These are phyloP conservation scores for Struthio camelus DNA, from an alignment of 2,113 vertebrate genomes.

Conservation along the genomic window DNA sequence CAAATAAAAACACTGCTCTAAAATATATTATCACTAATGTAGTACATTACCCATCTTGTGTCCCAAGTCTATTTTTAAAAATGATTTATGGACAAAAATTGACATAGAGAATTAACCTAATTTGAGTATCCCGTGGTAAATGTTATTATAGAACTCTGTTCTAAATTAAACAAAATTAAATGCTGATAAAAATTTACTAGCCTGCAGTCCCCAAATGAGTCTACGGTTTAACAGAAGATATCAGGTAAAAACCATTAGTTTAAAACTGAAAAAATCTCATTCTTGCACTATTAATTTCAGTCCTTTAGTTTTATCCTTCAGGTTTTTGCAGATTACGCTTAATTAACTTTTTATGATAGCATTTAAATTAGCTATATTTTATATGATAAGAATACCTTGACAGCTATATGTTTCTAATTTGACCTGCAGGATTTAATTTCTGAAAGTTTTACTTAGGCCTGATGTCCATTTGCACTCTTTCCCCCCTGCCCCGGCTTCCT, in stretches of 20 bases:
- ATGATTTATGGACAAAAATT: constrained; percentile 60
- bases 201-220: constrained; percentile 13
- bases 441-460: background rate
- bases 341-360: constrained; percentile 58
- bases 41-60: background rate
- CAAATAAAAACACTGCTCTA: background rate
- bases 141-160: constrained; percentile 46
- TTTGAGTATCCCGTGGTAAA: constrained; percentile 26
- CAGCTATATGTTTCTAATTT: constrained; percentile 14
- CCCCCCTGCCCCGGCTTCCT: background rate
- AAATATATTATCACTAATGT: constrained; percentile 30
- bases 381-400: constrained; percentile 31
- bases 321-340: constrained; percentile 46
- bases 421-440: constrained; percentile 7
- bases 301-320: constrained; percentile 30
- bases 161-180: constrained; percentile 66
- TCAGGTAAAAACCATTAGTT: constrained; percentile 29
- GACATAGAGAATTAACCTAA: constrained; percentile 53
- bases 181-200: constrained; percentile 57
- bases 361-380: constrained; percentile 51
- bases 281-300: constrained; percentile 56
- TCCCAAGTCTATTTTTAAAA: constrained; percentile 42
- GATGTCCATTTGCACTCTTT: background rate
- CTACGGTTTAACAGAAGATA: background rate
- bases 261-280: constrained; percentile 40